Base-by-base conservation (phyloP, 2,797 vertebrate genomes). In the Syngnathus rostellatus region DNA sequence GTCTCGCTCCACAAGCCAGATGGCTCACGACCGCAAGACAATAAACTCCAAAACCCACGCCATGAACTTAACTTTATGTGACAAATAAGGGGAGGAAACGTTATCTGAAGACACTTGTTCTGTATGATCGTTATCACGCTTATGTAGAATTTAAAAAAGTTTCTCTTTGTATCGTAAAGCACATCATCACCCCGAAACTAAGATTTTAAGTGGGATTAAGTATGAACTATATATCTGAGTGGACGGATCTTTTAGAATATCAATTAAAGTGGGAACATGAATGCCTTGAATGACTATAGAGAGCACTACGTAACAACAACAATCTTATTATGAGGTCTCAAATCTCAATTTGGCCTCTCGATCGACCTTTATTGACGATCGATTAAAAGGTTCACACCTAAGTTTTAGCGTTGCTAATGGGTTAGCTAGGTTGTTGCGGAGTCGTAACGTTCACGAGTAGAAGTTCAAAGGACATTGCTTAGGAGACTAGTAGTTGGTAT, bases 1-100 rank as follows among this genome's bases (percentile, higher is more conserved):
- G 86, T 87, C 87, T 77, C 79, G 80, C 81, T 77, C 76, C 84
- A 74, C 77, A 1, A 75, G 84, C 80, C 84, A 87, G 86, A 86
- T 85, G 86, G 86, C 85, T 81, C 62, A 51, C 67, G 72, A 76
- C 72, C 51, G 59, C 67, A 62, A 82, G 84, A 90, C 89, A 90
- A 89, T 89, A 88, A 86, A 88, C 79, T 83, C 77, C 23, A 77
- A 76, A 66, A 65, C 77, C 69, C 76, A 77, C 68, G 46, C 78
- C 79, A 65, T 84, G 79, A 90, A 90, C 85, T 86, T 84, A 77
- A 86, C 80, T 87, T 83, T 67, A 81, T 69, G 68, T 72, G 40
- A 70, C 66, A 58, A 58, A 59, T 66, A 5, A 8, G 41, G 3
- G 40, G 41, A 3, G 43, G 21, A n/a, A 19, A 62, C n/a, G 7